Conservation (phyloP, 2,113 vertebrate genomes). For the Siniperca chuatsi region DNA sequence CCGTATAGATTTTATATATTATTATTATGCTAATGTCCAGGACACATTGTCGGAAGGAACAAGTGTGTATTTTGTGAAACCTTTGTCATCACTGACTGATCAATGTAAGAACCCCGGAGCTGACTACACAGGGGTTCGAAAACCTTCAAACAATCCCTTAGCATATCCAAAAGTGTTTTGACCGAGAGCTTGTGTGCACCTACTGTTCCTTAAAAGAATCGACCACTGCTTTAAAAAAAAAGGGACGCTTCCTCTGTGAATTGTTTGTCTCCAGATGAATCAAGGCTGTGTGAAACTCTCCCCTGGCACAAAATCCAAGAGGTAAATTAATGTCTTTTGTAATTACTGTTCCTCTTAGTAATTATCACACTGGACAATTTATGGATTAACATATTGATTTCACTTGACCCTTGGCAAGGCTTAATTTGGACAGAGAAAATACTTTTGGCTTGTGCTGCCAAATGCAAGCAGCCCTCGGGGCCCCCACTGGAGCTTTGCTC, state of each 20-base stretch:
- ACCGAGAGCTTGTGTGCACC: conserved; percentile 57
- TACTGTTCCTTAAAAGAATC: conserved; percentile 69
- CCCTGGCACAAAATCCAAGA: conserved; percentile 79
- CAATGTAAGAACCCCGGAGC: conserved; percentile 72
- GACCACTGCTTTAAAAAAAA: conserved; percentile 42
- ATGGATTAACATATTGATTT: conserved; percentile 86
- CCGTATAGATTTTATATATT: conserved; percentile 73
- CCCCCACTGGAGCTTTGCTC: conserved; percentile 59
- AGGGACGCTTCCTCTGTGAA: conserved; percentile 70
- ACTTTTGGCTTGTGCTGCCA: conserved; percentile 72
- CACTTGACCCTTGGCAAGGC: conserved; percentile 78
- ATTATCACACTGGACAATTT: conserved; percentile 83
- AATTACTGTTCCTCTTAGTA: conserved; percentile 83
- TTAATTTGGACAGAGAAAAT: conserved; percentile 75
- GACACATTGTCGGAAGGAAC: conserved; percentile 69
- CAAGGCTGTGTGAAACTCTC: conserved; percentile 60
- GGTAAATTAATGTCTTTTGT: conserved; percentile 85
- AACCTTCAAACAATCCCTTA: conserved; percentile 69
- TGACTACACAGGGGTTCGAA: conserved; percentile 70
- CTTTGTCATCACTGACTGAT: conserved; percentile 69
- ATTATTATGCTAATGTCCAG: conserved; percentile 79
- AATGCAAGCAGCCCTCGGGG: conserved; percentile 69
- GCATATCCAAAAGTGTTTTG: conserved; percentile 68
- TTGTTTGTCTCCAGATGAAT: conserved; percentile 77
- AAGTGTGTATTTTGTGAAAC: conserved; percentile 76